phyloP scores from a whole-genome alignment of 35 echinoderm and acorn worm species.

The Heliocidaris erythrogramma region DNA sequence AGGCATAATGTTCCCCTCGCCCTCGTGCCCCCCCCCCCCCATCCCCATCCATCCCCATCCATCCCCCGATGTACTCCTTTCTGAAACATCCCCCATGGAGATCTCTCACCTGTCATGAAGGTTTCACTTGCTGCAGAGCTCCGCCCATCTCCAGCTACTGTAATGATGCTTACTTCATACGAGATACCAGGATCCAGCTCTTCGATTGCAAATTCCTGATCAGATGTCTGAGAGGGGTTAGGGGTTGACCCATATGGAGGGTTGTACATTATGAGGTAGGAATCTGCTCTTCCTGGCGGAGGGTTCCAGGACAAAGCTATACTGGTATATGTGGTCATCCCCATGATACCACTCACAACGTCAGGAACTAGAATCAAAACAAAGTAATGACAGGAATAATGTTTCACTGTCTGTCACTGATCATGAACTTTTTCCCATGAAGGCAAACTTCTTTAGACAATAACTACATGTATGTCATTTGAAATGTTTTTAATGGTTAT shows the following conservation, averaged over 20 bases:
- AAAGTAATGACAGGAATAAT: not conserved
- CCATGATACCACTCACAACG: not conserved
- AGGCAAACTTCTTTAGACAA: too few species aligned
- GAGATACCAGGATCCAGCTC: not conserved
- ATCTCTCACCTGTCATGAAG: not conserved
- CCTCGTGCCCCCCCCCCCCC: not conserved
- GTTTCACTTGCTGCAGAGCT: not conserved
- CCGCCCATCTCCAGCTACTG: not conserved
- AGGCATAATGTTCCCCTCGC: not conserved
- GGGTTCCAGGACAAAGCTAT: not conserved
- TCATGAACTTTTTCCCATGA: too few species aligned
- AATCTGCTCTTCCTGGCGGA: not conserved
- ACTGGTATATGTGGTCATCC: not conserved
- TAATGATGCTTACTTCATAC: not conserved
- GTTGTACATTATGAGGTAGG: not conserved
- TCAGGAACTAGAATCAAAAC: not conserved
- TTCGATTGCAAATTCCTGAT: not conserved
- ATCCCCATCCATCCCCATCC: too few species aligned
- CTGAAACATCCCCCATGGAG: not conserved
- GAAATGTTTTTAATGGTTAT: too few species aligned
- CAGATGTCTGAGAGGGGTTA: not conserved
- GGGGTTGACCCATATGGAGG: not conserved
- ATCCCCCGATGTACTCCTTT: not conserved
- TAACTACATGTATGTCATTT: too few species aligned
- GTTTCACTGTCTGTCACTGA: not conserved